phyloP scores from a whole-genome alignment of 2,113 vertebrate genomes.

The Turdus rufiventris region DNA sequence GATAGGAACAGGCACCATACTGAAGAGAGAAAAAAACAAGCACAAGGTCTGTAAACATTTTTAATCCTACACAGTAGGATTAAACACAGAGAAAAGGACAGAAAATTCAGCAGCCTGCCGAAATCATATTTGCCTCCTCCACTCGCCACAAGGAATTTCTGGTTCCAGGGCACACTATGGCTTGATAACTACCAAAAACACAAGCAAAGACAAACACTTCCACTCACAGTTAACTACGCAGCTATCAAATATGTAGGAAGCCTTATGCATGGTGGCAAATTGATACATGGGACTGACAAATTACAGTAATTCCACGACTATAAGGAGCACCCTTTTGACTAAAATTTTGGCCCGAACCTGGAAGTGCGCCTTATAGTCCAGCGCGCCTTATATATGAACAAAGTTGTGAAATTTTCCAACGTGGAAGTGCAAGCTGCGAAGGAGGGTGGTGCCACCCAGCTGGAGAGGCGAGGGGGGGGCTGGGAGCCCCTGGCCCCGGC shows the following conservation, averaged over 20 bases:
- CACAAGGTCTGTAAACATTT: neutral
- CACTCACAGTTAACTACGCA: neutral
- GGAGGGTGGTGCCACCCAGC: too few relatives aligned
- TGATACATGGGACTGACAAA: neutral
- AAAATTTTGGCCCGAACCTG: too few relatives aligned
- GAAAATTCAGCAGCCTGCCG: neutral
- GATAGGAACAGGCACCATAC: neutral
- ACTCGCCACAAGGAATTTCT: neutral
- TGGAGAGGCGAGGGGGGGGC: too few relatives aligned
- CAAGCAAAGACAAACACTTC: neutral
- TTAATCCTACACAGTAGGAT: neutral
- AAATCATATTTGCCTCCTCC: neutral
- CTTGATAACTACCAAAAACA: neutral
- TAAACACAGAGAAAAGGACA: neutral
- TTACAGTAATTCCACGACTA: too few relatives aligned
- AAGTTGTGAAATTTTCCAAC: too few relatives aligned
- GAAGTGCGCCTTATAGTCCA: too few relatives aligned
- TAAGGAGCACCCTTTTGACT: too few relatives aligned
- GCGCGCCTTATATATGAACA: too few relatives aligned
- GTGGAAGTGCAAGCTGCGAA: too few relatives aligned
- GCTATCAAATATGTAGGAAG: neutral
- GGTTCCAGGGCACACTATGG: neutral
- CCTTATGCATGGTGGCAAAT: neutral
- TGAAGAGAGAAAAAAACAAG: neutral
- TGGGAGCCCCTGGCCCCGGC: too few relatives aligned